Conservation (phyloP, 2,888 invertebrate species). For the Cataglyphis cursor region DNA sequence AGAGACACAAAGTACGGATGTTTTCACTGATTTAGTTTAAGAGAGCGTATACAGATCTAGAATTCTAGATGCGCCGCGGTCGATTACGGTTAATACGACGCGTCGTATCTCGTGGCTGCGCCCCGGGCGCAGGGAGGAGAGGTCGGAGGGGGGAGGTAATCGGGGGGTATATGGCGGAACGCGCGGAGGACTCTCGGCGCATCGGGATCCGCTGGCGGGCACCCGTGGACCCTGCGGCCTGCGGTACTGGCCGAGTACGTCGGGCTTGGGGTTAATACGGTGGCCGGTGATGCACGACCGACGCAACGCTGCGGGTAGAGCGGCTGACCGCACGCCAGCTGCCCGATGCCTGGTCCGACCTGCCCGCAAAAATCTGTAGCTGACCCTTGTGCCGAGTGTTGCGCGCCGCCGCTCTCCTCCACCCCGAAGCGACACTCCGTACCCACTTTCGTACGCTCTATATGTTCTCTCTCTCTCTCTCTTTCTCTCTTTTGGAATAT, state of each 20-base stretch:
- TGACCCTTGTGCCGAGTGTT: slow-evolving; percentile 75
- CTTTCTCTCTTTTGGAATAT: slow-evolving; percentile 28
- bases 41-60: neutral
- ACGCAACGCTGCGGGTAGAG: slow-evolving; percentile 84
- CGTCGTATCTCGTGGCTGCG: slow-evolving; percentile 34
- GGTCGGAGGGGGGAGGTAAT: slow-evolving; percentile 58
- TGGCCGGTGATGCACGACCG: slow-evolving; percentile 86
- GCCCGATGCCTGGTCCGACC: slow-evolving; percentile 79
- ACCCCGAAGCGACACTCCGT: slow-evolving; percentile 7
- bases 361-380: slow-evolving; percentile 84
- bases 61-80: slow-evolving; percentile 62
- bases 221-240: slow-evolving; percentile 79
- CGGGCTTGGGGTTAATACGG: slow-evolving; percentile 85
- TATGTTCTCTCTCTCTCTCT: slow-evolving; percentile 12
- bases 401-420: slow-evolving; percentile 50
- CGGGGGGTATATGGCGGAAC: slow-evolving; percentile 58
- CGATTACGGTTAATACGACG: slow-evolving; percentile 71
- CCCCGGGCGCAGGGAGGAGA: slow-evolving; percentile 15
- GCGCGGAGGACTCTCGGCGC: slow-evolving; percentile 55
- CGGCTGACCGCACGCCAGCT: slow-evolving; percentile 86
- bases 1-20: too few species aligned
- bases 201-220: slow-evolving; percentile 59
- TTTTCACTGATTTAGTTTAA: too few species aligned
- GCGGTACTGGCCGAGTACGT: slow-evolving; percentile 78
- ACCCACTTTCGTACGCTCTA: neutral